A percentile compares a stretch with the other conserved stretches of the same genome.
Conservation (phyloP, 2,113 vertebrate genomes). For the Scytalopus superciliaris region DNA sequence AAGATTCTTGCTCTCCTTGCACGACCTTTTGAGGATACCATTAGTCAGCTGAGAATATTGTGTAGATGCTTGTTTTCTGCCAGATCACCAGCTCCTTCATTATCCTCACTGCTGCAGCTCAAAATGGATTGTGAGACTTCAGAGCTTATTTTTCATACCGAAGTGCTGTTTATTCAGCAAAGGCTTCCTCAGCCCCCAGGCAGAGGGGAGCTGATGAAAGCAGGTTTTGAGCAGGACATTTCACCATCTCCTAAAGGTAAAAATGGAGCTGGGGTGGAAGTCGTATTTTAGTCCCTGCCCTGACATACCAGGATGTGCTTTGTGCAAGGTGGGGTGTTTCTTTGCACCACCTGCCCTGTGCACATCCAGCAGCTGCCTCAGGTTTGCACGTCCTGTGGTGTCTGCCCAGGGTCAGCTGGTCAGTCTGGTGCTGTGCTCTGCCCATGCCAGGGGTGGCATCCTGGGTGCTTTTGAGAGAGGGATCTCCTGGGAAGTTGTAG, state of each 20-base stretch:
- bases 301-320: not conserved
- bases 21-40: not conserved
- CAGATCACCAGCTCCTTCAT: not conserved
- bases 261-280: not conserved
- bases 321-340: not conserved
- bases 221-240: not conserved
- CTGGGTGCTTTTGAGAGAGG: not conserved
- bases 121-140: not conserved
- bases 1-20: not conserved
- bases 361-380: not conserved
- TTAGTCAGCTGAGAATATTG: not conserved
- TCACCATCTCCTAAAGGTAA: not conserved
- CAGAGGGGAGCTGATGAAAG: not conserved
- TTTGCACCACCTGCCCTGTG: not conserved
- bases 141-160: constrained; percentile 7
- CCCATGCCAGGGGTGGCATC: not conserved
- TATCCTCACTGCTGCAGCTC: not conserved
- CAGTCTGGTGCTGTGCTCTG: not conserved
- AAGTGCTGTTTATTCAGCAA: constrained; percentile 36
- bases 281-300: not conserved
- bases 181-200: not conserved
- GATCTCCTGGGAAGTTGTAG: not conserved
- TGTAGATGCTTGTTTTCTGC: constrained; percentile 16
- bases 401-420: not conserved
- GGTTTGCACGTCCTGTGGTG: not conserved